phyloP scores from a whole-genome alignment of 2,113 vertebrate species.

The Cyphomyrus plagiostoma region DNA sequence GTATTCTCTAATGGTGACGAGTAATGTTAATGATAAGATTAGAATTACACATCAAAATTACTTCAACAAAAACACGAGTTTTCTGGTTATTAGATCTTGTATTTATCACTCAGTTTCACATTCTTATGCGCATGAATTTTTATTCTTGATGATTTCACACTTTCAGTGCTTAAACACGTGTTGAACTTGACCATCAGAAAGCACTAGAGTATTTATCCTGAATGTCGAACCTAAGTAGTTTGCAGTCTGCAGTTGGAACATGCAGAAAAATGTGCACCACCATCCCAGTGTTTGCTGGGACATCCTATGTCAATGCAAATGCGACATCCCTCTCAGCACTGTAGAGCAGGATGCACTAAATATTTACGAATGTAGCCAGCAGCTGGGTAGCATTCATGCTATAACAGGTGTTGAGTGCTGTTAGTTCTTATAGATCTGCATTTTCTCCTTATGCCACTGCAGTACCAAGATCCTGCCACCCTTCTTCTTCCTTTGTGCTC shows the following conservation, averaged over 20 bases:
- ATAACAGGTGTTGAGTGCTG: background rate
- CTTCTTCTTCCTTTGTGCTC: background rate
- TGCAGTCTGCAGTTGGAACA: background rate
- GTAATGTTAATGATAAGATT: conserved; percentile 38
- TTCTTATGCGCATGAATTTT: background rate
- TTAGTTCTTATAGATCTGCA: background rate
- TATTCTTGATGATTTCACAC: background rate
- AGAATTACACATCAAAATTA: conserved; percentile 45
- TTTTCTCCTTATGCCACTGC: background rate
- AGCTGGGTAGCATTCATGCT: background rate
- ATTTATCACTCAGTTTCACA: background rate
- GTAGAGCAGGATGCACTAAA: background rate
- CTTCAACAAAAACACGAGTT: conserved; percentile 50
- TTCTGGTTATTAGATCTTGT: conserved; percentile 13
- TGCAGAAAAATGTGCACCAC: background rate
- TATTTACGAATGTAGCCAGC: background rate
- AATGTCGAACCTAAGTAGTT: background rate
- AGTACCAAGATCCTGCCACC: background rate
- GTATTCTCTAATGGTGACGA: conserved; percentile 45
- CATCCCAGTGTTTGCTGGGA: background rate
- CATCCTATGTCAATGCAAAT: background rate
- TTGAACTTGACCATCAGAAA: background rate
- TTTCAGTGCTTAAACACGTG: background rate
- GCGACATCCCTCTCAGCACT: background rate
- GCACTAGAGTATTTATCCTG: background rate